Evolutionary conservation across 2,888 invertebrate species (phyloP), one percentile per base, ranked within the genome.

Genomic region (Eupithecia abbreviata): DNA sequence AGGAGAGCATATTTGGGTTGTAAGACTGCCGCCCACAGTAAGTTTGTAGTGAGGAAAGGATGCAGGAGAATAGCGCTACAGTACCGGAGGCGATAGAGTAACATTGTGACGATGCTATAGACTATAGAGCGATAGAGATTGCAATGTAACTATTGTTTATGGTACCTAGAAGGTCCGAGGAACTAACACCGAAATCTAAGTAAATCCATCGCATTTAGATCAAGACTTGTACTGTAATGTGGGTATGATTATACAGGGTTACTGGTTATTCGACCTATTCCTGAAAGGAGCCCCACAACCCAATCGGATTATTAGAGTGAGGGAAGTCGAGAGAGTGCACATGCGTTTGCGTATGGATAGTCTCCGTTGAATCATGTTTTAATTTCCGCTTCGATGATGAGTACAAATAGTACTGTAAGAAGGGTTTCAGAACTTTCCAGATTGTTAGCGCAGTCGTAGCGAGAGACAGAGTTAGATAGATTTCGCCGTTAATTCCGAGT

Each of bases 1-100:
- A 92, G 95, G 90, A 91, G 94, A 86, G 95, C 94, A 82, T 95
- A 95, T 92, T 95, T 95, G 91, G 93, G 94, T 94, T 95, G 94
- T 95, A 95, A 95, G 92, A 91, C 90, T 90, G 91, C 93, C 89
- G 95, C 95, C 88, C 95, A 94, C 95, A 95, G 95, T 95, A 95
- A 95, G 95, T 95, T 88, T 88, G 91, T 94, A 94, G 94, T 85
- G 77, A 77, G 74, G 74, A 80, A 77, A 58, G 49, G 42, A 73
- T 65, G 51, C 71, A 79, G 75, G 77, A 78, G 71, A 75, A 82
- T 82, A 84, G 86, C 83, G 85, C 85, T 84, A 85, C 84, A 81
- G 77, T 77, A 77, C 75, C 74, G 80, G 77, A 81, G 70, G 79
- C 78, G 77, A 67, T 73, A 75, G 77, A 73, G 68, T 71, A 73